Conservation (phyloP, 2,113 vertebrate genomes). For the Gambusia holbrooki region DNA sequence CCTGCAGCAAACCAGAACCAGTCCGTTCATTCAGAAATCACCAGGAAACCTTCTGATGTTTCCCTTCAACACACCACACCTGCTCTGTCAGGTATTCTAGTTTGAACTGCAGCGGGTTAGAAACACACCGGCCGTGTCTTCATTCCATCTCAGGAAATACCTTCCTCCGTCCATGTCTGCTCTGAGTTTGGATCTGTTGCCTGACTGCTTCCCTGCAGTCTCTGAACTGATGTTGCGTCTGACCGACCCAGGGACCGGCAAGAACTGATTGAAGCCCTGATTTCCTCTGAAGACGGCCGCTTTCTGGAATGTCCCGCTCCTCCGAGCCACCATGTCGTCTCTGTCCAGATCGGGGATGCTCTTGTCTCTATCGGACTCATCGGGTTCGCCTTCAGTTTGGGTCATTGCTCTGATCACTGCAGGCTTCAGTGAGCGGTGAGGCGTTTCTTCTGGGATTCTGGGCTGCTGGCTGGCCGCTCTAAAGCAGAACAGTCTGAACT, state of each 20-base stretch:
- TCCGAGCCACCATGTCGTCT: slow-evolving; percentile 85
- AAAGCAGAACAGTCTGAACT: slow-evolving; percentile 54
- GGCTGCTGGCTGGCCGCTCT: slow-evolving; percentile 64
- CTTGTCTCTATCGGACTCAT: slow-evolving; percentile 52
- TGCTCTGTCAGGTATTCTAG: slow-evolving; percentile 2
- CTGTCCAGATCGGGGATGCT: slow-evolving; percentile 77
- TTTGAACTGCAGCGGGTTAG: slow-evolving; percentile 15
- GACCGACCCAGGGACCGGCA: slow-evolving; percentile 74
- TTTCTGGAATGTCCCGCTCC: slow-evolving; percentile 75
- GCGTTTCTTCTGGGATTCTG: slow-evolving; percentile 39
- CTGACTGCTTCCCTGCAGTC: slow-evolving; percentile 34
- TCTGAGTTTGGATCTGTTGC: slow-evolving; percentile 35
- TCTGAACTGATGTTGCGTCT: slow-evolving; percentile 51
- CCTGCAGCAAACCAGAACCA: slow-evolving; percentile 19
- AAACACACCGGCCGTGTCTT: background rate
- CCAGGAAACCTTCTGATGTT: slow-evolving; percentile 15
- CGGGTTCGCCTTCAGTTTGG: background rate
- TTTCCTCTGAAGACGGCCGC: slow-evolving; percentile 6
- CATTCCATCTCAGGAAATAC: slow-evolving; percentile 55
- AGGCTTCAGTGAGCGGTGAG: slow-evolving; percentile 29
- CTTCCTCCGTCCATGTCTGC: slow-evolving; percentile 59
- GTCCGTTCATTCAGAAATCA: background rate
- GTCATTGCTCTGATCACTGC: slow-evolving; percentile 7
- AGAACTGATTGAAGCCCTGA: slow-evolving; percentile 71
- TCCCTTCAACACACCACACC: slow-evolving; percentile 11